Percentiles rank a stretch among this genome's conserved stretches.
Evolutionary conservation across 2,797 vertebrate genomes (phyloP).

Genomic region (Acanthurus leucopareius): DNA sequence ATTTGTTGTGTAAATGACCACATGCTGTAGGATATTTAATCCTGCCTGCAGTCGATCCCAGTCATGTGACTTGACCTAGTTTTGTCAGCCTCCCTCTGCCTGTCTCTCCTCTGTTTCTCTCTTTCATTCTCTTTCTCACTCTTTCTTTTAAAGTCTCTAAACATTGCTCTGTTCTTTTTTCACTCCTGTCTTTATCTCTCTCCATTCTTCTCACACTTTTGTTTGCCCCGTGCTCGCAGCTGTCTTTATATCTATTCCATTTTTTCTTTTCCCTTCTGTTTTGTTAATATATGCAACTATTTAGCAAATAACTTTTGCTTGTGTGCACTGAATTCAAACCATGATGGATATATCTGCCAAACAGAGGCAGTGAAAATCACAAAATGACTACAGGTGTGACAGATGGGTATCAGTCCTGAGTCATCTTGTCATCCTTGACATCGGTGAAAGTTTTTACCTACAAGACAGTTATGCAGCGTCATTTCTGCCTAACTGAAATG

Average conservation of each 20-base stretch:
- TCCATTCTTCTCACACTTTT: conserved; percentile 29
- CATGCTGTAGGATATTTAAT: conserved; percentile 86
- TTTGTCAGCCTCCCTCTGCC: conserved; percentile 71
- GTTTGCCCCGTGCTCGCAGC: conserved; percentile 30
- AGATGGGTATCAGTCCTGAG: conserved; percentile 26
- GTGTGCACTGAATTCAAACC: conserved; percentile 1
- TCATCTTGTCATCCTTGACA: conserved; percentile 35
- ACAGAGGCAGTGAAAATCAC: background rate
- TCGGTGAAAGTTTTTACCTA: conserved; percentile 6
- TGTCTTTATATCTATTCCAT: conserved; percentile 35
- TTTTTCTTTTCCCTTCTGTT: conserved; percentile 25
- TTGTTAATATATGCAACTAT: conserved; percentile 41
- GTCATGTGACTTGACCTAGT: conserved; percentile 89
- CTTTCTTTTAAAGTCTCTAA: conserved; percentile 49
- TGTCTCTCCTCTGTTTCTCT: conserved; percentile 54
- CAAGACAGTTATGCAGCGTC: conserved; percentile 14
- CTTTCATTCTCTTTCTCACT: conserved; percentile 46
- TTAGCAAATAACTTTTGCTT: conserved; percentile 16
- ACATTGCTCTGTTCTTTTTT: conserved; percentile 7
- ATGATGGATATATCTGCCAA: conserved; percentile 6
- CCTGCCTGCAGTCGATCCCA: conserved; percentile 82
- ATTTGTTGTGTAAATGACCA: conserved; percentile 88
- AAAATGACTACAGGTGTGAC: conserved; percentile 5
- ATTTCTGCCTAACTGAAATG: conserved; percentile 18
- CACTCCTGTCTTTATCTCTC: background rate